phyloP scores from a whole-genome alignment of 2,113 vertebrate species.

The Lathamus discolor region DNA sequence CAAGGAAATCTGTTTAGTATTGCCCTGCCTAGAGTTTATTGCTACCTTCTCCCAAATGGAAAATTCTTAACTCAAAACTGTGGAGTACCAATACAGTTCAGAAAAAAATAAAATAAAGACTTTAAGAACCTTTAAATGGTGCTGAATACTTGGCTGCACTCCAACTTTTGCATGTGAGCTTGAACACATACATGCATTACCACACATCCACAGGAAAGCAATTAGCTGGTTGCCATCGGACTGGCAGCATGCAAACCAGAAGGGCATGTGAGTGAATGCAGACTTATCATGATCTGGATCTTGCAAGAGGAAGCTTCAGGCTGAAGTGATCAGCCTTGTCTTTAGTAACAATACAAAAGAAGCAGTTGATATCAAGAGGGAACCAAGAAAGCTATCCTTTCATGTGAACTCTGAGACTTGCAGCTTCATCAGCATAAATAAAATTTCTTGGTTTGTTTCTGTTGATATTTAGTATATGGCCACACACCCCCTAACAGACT shows the following conservation, averaged over 20 bases:
- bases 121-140: neutral
- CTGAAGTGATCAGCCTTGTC: neutral
- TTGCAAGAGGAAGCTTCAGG: neutral
- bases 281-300: neutral
- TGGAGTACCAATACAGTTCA: rapidly evolving
- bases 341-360: neutral
- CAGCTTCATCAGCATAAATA: neutral
- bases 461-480: neutral
- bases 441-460: neutral
- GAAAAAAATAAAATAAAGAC: neutral
- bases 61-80: neutral
- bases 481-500: neutral
- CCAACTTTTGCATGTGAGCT: neutral
- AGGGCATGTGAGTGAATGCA: rapidly evolving
- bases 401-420: neutral
- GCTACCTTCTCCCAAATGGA: neutral
- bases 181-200: neutral
- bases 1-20: neutral
- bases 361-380: neutral
- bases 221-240: neutral
- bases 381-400: neutral
- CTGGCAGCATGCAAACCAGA: neutral
- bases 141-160: neutral
- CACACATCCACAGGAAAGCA: neutral
- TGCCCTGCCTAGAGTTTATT: neutral